Percentiles rank a stretch among this genome's conserved stretches.
phyloP scores from a whole-genome alignment of 2,113 vertebrate genomes.

The Astur gentilis region DNA sequence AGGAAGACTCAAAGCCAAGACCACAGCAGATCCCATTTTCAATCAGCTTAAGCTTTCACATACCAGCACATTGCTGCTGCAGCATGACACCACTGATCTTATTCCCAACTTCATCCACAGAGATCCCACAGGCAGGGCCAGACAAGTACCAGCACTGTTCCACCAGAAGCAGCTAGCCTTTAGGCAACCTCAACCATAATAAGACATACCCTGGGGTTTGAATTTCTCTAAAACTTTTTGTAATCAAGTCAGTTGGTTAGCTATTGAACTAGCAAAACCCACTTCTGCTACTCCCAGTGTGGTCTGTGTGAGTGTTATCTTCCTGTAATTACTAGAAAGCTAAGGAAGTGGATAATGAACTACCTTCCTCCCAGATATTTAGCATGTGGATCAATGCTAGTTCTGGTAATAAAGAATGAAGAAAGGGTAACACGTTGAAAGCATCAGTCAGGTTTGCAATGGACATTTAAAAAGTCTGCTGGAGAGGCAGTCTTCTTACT shows the following conservation, averaged over 20 bases:
- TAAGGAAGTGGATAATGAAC: background rate
- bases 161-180: background rate
- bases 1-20: background rate
- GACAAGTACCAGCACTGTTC: background rate
- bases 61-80: background rate
- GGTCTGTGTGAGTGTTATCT: background rate
- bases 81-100: background rate
- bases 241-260: background rate
- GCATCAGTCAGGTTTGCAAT: fast-evolving
- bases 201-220: fast-evolving
- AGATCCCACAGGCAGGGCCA: background rate
- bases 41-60: background rate
- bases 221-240: background rate
- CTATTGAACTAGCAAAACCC: background rate
- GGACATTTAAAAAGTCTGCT: background rate
- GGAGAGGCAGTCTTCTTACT: background rate
- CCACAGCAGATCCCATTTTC: background rate
- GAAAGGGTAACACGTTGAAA: fast-evolving
- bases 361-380: background rate
- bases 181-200: background rate
- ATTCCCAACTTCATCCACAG: background rate
- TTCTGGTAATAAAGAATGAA: background rate
- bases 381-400: background rate
- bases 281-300: fast-evolving
- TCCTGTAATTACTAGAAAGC: background rate